Percentiles rank a stretch among this genome's conserved stretches.
These are phyloP conservation scores for Macropodus opercularis DNA, from an alignment of 2,797 vertebrate species.

Conservation along the genomic window DNA sequence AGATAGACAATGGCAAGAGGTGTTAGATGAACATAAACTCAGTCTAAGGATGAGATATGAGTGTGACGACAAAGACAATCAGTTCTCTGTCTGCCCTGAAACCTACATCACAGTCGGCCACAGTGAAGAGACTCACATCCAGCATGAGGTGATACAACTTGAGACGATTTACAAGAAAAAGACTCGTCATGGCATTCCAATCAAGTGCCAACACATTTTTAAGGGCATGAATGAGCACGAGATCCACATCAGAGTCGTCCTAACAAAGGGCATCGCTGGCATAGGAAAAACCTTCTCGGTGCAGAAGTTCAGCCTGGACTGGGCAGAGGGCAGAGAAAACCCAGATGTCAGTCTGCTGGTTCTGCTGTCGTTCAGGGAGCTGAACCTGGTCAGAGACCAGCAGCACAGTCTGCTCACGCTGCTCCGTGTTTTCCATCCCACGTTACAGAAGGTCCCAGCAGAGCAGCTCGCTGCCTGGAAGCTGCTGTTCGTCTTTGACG, in stretches of 20 bases:
- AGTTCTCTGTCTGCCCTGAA: not conserved
- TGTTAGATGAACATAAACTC: slow-evolving; percentile 3
- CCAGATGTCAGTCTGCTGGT: slow-evolving; percentile 14
- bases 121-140: slow-evolving; percentile 13
- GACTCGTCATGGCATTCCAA: not conserved
- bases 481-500: too few species aligned
- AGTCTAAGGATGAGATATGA: not conserved
- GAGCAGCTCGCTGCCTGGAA: slow-evolving; percentile 4
- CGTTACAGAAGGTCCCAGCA: slow-evolving; percentile 7
- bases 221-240: not conserved
- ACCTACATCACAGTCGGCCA: slow-evolving; percentile 16
- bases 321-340: slow-evolving; percentile 23
- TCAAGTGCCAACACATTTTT: not conserved
- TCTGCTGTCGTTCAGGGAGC: slow-evolving; percentile 29
- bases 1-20: not conserved
- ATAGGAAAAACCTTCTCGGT: not conserved
- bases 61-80: not conserved
- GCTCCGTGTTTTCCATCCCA: slow-evolving; percentile 11
- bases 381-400: slow-evolving; percentile 15
- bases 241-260: slow-evolving; percentile 7
- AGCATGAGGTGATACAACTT: slow-evolving; percentile 15
- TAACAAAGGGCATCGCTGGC: slow-evolving; percentile 12
- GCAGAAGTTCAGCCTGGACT: slow-evolving; percentile 28
- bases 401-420: slow-evolving; percentile 6
- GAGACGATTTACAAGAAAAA: not conserved